phyloP scores from a whole-genome alignment of 2,113 vertebrate genomes.

The Greenwoodochromis staneri region DNA sequence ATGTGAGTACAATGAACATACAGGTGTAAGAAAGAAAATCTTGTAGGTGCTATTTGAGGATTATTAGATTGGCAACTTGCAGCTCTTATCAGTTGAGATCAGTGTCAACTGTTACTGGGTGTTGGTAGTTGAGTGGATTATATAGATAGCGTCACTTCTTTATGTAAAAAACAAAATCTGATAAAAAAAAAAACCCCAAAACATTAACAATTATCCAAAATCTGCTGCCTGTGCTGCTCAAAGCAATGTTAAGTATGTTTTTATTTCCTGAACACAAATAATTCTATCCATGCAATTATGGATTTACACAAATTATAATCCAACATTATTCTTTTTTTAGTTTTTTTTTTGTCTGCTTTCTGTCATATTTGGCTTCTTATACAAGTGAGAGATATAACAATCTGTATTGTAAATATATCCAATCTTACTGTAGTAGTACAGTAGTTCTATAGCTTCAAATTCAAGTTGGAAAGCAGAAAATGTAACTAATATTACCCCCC shows the following conservation, averaged over 20 bases:
- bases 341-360: neutral
- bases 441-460: neutral
- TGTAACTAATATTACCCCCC: neutral
- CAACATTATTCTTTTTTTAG: neutral
- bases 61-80: neutral
- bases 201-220: neutral
- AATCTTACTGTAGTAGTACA: neutral
- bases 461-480: neutral
- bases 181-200: fast-evolving
- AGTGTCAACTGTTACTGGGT: neutral
- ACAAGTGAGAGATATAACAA: neutral
- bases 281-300: neutral
- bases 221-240: neutral
- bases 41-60: neutral
- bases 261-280: neutral
- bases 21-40: neutral
- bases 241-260: neutral
- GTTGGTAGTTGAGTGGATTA: neutral
- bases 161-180: neutral
- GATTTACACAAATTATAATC: neutral
- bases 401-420: neutral
- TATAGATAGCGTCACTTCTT: neutral
- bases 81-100: neutral
- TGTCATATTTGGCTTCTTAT: neutral
- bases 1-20: neutral